phyloP scores from a whole-genome alignment of 1,140 invertebrate genomes.

The Musca domestica region DNA sequence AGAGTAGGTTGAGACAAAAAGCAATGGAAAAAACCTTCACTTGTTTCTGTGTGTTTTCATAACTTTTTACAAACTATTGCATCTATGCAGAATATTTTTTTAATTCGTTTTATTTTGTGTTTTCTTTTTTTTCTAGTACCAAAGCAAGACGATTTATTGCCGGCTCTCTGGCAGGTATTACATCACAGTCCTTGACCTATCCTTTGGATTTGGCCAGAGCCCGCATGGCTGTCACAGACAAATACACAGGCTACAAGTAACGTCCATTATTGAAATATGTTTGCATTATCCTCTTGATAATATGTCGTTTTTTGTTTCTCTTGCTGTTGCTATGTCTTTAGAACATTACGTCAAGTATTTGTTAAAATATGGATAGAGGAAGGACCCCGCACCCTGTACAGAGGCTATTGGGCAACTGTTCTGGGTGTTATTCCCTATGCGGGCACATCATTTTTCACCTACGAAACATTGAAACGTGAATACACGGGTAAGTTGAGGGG shows the following conservation, averaged over 20 bases:
- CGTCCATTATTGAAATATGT: no score
- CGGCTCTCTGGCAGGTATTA: constrained; percentile 90
- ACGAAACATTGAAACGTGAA: constrained; percentile 86
- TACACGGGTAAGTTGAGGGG: constrained; percentile 65
- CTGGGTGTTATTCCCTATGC: constrained; percentile 96
- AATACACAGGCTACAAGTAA: constrained; percentile 59
- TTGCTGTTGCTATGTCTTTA: constrained; percentile 29
- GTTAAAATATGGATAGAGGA: constrained; percentile 76
- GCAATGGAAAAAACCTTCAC: background rate
- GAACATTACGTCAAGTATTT: constrained; percentile 71
- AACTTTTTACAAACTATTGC: no score
- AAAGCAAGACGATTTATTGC: constrained; percentile 70
- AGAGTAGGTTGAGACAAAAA: constrained; percentile 56
- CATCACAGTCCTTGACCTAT: constrained; percentile 91
- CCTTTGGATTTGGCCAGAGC: constrained; percentile 95
- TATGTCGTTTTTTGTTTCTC: constrained; percentile 12
- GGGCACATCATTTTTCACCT: constrained; percentile 95
- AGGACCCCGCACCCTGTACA: constrained; percentile 76
- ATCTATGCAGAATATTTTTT: background rate
- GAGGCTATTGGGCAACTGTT: constrained; percentile 87
- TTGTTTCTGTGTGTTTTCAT: background rate
- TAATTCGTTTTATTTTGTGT: background rate
- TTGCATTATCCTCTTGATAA: background rate
- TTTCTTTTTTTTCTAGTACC: constrained; percentile 35
- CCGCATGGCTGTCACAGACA: constrained; percentile 93